Evolutionary conservation across 2,113 vertebrate species (phyloP).

Genomic region (Eleginops maclovinus): DNA sequence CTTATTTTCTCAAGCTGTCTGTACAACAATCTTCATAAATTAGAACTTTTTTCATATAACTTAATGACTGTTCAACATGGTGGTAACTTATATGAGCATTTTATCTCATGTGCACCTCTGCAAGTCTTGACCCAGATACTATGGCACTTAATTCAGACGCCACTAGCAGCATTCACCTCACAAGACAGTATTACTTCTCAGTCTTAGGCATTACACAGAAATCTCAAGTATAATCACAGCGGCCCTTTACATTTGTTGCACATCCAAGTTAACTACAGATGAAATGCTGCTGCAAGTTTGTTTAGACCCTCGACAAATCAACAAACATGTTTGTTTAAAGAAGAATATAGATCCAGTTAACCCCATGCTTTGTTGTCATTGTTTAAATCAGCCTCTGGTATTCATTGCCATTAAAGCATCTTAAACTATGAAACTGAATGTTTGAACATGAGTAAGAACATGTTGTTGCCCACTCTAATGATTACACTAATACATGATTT

Average conservation of each 20-base stretch:
- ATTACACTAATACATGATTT: slow-evolving; percentile 65
- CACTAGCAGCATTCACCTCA: slow-evolving; percentile 91
- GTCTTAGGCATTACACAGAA: slow-evolving; percentile 86
- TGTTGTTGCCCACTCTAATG: slow-evolving; percentile 75
- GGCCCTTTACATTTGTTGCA: slow-evolving; percentile 78
- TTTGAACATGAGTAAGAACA: slow-evolving; percentile 86
- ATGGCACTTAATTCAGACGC: slow-evolving; percentile 97
- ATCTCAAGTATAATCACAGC: slow-evolving; percentile 85
- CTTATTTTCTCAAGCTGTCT: slow-evolving; percentile 91
- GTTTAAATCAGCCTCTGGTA: slow-evolving; percentile 87
- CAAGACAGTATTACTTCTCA: slow-evolving; percentile 83
- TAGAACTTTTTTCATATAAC: slow-evolving; percentile 95
- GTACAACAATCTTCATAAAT: slow-evolving; percentile 99
- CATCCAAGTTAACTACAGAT: slow-evolving; percentile 77
- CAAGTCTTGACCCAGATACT: slow-evolving; percentile 93
- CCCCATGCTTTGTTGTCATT: slow-evolving; percentile 79
- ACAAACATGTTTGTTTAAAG: slow-evolving; percentile 83
- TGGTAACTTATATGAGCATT: slow-evolving; percentile 90
- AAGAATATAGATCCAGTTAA: slow-evolving; percentile 91
- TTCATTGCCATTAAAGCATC: slow-evolving; percentile 88
- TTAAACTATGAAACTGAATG: slow-evolving; percentile 92
- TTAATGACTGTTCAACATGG: slow-evolving; percentile 98
- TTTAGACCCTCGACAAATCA: slow-evolving; percentile 88
- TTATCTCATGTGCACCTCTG: slow-evolving; percentile 87
- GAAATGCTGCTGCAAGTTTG: slow-evolving; percentile 84